Base-by-base conservation (phyloP, 2,113 vertebrate genomes). In the Ptychochromis oligacanthus region DNA sequence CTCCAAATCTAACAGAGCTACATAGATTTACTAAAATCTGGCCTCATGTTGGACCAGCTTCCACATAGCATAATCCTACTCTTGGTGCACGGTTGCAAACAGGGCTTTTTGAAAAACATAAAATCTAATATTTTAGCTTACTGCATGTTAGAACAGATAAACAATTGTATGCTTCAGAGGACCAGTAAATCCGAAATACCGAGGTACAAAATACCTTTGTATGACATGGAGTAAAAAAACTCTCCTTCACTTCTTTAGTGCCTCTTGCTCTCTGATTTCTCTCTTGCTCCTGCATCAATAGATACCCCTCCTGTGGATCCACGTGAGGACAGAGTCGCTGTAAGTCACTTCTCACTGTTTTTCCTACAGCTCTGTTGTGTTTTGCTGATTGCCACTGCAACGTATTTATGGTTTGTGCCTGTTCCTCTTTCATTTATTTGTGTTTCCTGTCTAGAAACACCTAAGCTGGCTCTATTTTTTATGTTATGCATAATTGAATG, bases 301-400 rank as follows among this genome's bases (percentile, higher is more conserved):
- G 98, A 97, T 58, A 95, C 96, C 34, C 81, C 96, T 12, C 91
- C 97, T 93, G 43, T 95, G 78, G 95, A 96, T 40, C 96, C 95
- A 26, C 96, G 93, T 77, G 97, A 97, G 94, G 97, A 99, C 84
- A 96, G 96, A 91, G 97, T 99, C 70, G 97, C 97, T 91, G 98
- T 99, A 96, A 98, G 98, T 97, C 82, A 67, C 28, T 9, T 24
- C 36, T 74, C 15, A 59, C 20, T 52, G 6, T 87, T 86, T n/a
- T 76, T 57, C 15, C 49, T 59, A 10, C 22, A 26, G 46, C 34
- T 80, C 24, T 55, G 9, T 43, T 36, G 15, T 57, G 15, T 57
- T 80, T 49, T 46, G 40, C 14, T 34, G 26, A 22, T 34, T 34
- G 59, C 59, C 9, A 59, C 57, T 65, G 13, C 65, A 72, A 72